Evolutionary conservation across 2,888 invertebrate genomes (phyloP).

Genomic region (Catocala nupta): DNA sequence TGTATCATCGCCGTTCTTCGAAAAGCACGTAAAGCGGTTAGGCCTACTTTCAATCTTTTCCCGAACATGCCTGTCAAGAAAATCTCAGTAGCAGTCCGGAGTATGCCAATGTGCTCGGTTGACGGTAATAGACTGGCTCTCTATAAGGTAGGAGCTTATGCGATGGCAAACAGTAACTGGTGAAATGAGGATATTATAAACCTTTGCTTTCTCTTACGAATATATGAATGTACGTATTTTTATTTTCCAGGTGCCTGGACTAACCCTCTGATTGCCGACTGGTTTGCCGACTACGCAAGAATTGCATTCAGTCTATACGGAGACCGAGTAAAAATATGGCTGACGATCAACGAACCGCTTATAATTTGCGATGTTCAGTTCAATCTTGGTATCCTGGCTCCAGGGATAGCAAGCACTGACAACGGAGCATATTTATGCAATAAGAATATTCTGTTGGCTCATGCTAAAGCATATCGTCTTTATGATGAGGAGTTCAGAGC

Average conservation of each 20-base stretch:
- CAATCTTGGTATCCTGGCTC: conserved; percentile 2
- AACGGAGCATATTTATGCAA: conserved; percentile 33
- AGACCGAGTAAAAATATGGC: conserved; percentile 36
- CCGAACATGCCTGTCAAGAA: too few species aligned
- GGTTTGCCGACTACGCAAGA: conserved; percentile 18
- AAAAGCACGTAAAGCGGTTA: too few species aligned
- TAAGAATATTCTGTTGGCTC: conserved; percentile 40
- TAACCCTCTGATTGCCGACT: conserved; percentile 13
- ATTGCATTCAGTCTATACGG: conserved; percentile 8
- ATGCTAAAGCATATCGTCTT: conserved; percentile 51
- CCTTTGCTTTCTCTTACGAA: too few species aligned
- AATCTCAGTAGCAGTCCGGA: too few species aligned
- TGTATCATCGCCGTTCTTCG: too few species aligned
- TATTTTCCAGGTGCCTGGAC: conserved; percentile 22
- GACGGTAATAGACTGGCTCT: too few species aligned
- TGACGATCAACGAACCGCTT: conserved; percentile 38
- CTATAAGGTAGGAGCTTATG: too few species aligned
- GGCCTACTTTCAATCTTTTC: too few species aligned
- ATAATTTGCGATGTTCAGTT: conserved; percentile 25
- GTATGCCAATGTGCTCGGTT: too few species aligned
- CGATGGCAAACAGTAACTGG: too few species aligned
- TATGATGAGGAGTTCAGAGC: conserved; percentile 48
- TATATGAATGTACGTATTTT: too few species aligned
- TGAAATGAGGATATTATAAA: too few species aligned
- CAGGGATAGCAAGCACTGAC: conserved; percentile 4